Evolutionary conservation across 2,888 invertebrate species (phyloP), one percentile per base, ranked within the genome.

Genomic region (Theretra japonica): DNA sequence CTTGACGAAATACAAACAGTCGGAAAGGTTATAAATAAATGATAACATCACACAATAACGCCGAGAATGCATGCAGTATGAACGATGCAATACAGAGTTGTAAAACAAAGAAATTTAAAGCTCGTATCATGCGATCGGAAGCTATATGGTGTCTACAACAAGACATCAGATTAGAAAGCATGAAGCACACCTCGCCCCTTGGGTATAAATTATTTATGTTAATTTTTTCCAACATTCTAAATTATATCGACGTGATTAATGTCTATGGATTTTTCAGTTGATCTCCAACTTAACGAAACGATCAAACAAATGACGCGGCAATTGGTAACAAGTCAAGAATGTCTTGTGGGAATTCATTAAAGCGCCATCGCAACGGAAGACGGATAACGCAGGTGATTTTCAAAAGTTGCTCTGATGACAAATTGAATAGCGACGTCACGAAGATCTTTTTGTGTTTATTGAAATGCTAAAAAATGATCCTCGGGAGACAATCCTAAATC

Each of bases 121-220:
- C 74, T 73, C 75, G 72, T 81, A 81, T 81, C 80, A 73, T 75
- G 76, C 74, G 77, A 86, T 86, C 81, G 79, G 80, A 80, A 84
- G 82, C 83, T 81, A 80, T 80, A 82, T 79, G 77, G 78, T 78
- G 77, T 81, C 80, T 77, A 79, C 80, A 83, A 83, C 78, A 82
- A 83, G 78, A 80, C 78, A 79, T 77, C 74, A 82, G 87, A 88
- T 90, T 88, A 90, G 85, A 86, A 85, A 86, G 83, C 80, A 79
- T 75, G 76, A 79, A 83, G 75, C 80, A 75, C 75, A 79, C 77
- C 76, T 77, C 80, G 85, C 83, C 91, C 88, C 91, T 83, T 81
- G 92, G 86, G 92, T 88, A 91, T 91, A 93, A 90, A 93, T 93
- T 93, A 93, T 90, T 91, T 92, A 93, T 93, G 92, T 92, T 90